Percentiles rank a stretch among this genome's conserved stretches.
These are phyloP conservation scores for Diaprepes abbreviatus DNA, from an alignment of 2,888 invertebrate species.

Conservation along the genomic window DNA sequence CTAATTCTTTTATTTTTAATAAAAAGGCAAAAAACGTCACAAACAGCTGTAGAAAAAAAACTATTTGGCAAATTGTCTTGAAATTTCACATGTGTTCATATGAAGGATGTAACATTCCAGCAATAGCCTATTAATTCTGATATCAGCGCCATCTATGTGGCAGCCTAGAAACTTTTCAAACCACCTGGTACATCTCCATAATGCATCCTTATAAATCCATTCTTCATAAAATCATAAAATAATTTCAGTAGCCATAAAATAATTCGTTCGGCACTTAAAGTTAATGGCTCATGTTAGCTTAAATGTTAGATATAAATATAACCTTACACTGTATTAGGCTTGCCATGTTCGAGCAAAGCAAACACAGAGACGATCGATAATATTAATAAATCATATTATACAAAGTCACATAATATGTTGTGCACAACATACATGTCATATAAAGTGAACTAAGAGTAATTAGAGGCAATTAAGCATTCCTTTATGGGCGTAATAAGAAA, in stretches of 20 bases:
- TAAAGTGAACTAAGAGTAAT: slow-evolving; percentile 39
- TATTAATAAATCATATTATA: slow-evolving; percentile 57
- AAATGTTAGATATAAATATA: slow-evolving; percentile 40
- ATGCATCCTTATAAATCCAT: too few relatives aligned
- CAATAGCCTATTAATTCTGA: too few relatives aligned
- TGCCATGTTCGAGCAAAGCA: slow-evolving; percentile 34
- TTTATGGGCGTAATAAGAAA: slow-evolving; percentile 38
- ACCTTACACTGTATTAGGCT: slow-evolving; percentile 21
- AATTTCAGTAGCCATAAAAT: slow-evolving; percentile 3
- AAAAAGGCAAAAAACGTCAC: too few relatives aligned
- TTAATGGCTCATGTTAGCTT: slow-evolving; percentile 31
- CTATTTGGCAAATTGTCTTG: too few relatives aligned
- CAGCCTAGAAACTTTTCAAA: too few relatives aligned
- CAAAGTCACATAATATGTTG: slow-evolving; percentile 57
- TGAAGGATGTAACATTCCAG: too few relatives aligned
- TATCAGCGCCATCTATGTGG: too few relatives aligned
- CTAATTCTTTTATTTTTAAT: too few relatives aligned
- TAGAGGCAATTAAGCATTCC: slow-evolving; percentile 38
- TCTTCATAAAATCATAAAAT: slow-evolving; percentile 5
- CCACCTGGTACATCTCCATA: too few relatives aligned
- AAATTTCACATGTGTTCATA: too few relatives aligned
- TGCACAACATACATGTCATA: slow-evolving; percentile 55
- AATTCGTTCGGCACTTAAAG: slow-evolving; percentile 24
- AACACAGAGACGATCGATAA: slow-evolving; percentile 53
- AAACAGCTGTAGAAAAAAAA: too few relatives aligned